phyloP scores from a whole-genome alignment of 2,888 invertebrate species.

The Melieria omissa region DNA sequence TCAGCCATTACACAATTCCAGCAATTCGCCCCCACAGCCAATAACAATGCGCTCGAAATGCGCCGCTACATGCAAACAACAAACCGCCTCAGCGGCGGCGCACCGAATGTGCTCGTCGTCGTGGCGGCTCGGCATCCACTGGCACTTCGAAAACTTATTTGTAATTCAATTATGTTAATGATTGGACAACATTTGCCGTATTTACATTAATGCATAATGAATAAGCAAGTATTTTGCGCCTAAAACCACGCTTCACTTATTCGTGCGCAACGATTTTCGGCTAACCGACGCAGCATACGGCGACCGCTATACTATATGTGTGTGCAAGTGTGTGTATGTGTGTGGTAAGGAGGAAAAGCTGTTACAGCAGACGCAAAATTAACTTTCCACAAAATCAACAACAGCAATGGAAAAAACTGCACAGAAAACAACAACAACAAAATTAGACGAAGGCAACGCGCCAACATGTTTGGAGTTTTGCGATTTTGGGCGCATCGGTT shows the following conservation, averaged over 20 bases:
- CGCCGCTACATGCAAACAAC: too few relatives aligned
- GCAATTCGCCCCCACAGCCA: too few relatives aligned
- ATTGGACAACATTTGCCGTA: constrained; percentile 66
- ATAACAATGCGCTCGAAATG: too few relatives aligned
- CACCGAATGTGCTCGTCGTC: too few relatives aligned
- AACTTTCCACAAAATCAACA: background rate
- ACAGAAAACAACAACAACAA: background rate
- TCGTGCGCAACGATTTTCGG: background rate
- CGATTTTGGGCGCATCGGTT: too few relatives aligned
- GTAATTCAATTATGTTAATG: constrained; percentile 66
- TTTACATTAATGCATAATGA: constrained; percentile 66
- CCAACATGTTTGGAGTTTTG: constrained; percentile 14
- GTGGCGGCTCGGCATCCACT: too few relatives aligned
- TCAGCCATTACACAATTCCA: too few relatives aligned
- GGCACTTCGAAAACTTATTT: constrained; percentile 51
- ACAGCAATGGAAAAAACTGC: background rate
- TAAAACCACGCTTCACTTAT: constrained; percentile 23
- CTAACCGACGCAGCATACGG: too few relatives aligned
- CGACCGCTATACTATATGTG: background rate
- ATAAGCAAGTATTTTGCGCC: constrained; percentile 50
- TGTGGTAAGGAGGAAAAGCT: background rate
- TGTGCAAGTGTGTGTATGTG: constrained; percentile 18
- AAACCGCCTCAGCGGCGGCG: too few relatives aligned
- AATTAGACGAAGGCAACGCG: background rate
- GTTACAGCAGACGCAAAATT: background rate